Evolutionary conservation across 1,140 invertebrate species (phyloP), one percentile per base, ranked within the genome.

Genomic region (Anastrepha obliqua): DNA sequence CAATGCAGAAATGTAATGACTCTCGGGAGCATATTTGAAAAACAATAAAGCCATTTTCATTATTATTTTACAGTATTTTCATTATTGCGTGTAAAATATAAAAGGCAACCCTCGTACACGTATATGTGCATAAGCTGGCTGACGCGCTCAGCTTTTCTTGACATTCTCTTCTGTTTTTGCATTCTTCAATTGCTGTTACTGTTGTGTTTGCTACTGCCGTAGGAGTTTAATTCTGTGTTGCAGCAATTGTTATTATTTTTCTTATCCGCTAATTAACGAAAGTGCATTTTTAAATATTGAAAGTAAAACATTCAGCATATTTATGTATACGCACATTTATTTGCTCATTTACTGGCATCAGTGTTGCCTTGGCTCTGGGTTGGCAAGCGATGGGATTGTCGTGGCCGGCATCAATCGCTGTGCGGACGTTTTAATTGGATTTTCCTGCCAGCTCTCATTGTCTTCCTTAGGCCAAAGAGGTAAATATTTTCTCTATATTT

Each of bases 251-350:
- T 51, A 47, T 59, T 86, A 59, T 86, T 47, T 47, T 86, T 64
- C 44, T 86, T 86, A 44, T 64, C 60, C 65, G 59, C 44, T 86
- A 64, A 86, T 65, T 86, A 65, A 64, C 86, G 60, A 86, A 65
- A 86, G 59, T 51, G 64, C 86, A 64, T 64, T 60, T 62, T 86
- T 42, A 86, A 81, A 81, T 81, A 55, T 55, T 81, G 17, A 55
- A 81, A 81, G 44, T 20, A 9, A 81, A 81, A 58, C 47, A 81
- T 81, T 81, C 17, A 55, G 20, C 74, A 55, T 81, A 81, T 29
- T n/a, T 81, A 81, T 29, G 7, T 29, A n/a, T 42, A 74, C 39
- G 42, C 44, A n/a, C 67, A 29, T 11, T 74, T 74, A 44, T 74
- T 74, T 74, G 17, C 67, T 74, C 15, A 74, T 47, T 74, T 74